phyloP scores from a whole-genome alignment of 2,888 invertebrate genomes.

The Neoscelio sp. region DNA sequence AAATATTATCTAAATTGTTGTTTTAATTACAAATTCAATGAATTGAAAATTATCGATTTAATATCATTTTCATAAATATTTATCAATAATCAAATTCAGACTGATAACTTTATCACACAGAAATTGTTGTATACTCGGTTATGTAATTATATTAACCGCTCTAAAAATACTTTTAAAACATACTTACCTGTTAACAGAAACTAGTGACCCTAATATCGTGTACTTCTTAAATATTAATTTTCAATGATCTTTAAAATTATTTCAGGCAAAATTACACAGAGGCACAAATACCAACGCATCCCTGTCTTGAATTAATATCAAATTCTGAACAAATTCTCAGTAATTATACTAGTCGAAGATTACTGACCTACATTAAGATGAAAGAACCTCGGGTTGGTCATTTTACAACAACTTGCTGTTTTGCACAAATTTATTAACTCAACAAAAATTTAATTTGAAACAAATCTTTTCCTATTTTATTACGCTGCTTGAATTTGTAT shows the following conservation, averaged over 20 bases:
- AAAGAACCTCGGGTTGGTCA: constrained; percentile 83
- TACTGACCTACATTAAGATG: constrained; percentile 94
- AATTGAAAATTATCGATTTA: too few species aligned
- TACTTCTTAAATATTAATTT: constrained; percentile 21
- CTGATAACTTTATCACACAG: constrained; percentile 14
- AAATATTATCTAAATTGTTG: too few species aligned
- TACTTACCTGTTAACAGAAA: too few species aligned
- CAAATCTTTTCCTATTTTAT: too few species aligned
- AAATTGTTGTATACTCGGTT: too few species aligned
- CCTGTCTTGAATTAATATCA: constrained; percentile 89
- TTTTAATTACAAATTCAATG: too few species aligned
- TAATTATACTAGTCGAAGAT: constrained; percentile 90
- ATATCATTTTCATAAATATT: neutral
- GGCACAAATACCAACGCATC: constrained; percentile 91
- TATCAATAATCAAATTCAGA: constrained; percentile 3
- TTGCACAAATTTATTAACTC: too few species aligned
- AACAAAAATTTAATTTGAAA: too few species aligned
- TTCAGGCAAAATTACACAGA: constrained; percentile 89
- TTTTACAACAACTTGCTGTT: constrained; percentile 2
- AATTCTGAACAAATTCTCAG: constrained; percentile 96
- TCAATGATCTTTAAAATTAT: constrained; percentile 62
- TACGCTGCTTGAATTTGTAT: too few species aligned
- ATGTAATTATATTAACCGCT: too few species aligned
- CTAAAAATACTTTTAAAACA: too few species aligned
- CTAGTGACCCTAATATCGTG: too few species aligned